A percentile compares a stretch with the other conserved stretches of the same genome.
These are phyloP conservation scores for Sarcoramphus papa DNA, from an alignment of 2,797 vertebrate genomes.

Conservation along the genomic window DNA sequence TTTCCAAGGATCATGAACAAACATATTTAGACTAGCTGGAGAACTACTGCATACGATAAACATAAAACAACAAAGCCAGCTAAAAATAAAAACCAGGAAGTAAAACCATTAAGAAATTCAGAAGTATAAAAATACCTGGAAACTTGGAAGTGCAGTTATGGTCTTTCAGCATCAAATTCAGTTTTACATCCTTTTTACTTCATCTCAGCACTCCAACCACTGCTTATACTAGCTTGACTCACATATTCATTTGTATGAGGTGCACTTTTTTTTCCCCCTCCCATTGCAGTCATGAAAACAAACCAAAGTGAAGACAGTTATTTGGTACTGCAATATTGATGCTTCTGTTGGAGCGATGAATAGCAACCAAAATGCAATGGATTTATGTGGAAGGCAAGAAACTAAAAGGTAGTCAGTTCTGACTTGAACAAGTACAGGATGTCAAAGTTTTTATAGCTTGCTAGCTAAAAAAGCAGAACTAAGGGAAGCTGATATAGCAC, in stretches of 20 bases:
- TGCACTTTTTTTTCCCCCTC: neutral
- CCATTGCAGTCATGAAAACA: neutral
- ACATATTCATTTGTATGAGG: neutral
- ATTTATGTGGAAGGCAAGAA: neutral
- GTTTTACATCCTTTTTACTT: neutral
- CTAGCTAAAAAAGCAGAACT: neutral
- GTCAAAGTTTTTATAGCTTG: neutral
- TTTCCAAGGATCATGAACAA: slow-evolving; percentile 36
- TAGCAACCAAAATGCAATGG: neutral
- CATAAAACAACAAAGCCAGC: slow-evolving; percentile 9
- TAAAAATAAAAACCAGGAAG: slow-evolving; percentile 44
- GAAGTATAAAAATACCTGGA: slow-evolving; percentile 7
- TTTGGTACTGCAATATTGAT: neutral
- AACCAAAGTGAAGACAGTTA: neutral
- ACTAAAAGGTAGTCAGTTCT: neutral
- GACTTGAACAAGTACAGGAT: neutral
- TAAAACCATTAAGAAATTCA: neutral
- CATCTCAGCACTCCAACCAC: neutral
- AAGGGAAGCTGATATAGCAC: neutral
- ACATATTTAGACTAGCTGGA: slow-evolving; percentile 16
- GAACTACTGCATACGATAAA: slow-evolving; percentile 36
- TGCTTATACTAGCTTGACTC: neutral
- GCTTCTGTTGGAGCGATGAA: neutral
- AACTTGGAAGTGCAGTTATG: neutral
- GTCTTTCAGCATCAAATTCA: neutral